Evolutionary conservation across 2,888 invertebrate species (phyloP).

Genomic region (Diloba caeruleocephala): DNA sequence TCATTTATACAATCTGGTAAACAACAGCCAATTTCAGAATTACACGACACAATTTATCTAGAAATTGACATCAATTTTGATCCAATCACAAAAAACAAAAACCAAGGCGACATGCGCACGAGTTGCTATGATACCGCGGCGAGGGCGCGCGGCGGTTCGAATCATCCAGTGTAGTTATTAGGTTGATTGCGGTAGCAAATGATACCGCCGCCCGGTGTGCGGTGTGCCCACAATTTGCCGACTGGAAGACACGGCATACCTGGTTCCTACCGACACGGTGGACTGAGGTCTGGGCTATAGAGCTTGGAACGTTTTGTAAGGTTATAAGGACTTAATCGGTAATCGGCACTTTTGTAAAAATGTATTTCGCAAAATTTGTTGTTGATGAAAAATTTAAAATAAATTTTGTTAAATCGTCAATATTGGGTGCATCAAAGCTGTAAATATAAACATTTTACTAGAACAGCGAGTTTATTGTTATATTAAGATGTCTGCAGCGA

Average conservation of each 20-base stretch:
- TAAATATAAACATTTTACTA: too few relatives aligned
- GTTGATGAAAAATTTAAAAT: too few relatives aligned
- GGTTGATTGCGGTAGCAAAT: conserved; percentile 57
- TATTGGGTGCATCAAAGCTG: too few relatives aligned
- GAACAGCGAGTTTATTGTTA: too few relatives aligned
- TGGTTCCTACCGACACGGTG: conserved; percentile 25
- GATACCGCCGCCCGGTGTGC: conserved; percentile 39
- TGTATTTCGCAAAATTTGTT: too few relatives aligned
- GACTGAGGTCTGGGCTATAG: conserved; percentile 17
- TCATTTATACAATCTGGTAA: not conserved
- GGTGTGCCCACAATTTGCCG: conserved; percentile 42
- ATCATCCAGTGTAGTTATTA: conserved; percentile 53
- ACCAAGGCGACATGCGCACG: conserved; percentile 36
- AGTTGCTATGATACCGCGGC: conserved; percentile 37
- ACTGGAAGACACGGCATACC: conserved; percentile 20
- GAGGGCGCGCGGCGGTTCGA: conserved; percentile 35
- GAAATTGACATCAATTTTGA: conserved; percentile 21
- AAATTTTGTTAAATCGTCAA: too few relatives aligned
- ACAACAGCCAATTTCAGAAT: conserved; percentile 5
- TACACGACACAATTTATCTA: conserved; percentile 26
- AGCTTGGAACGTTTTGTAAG: not conserved
- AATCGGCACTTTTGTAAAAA: too few relatives aligned
- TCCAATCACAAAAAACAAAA: conserved; percentile 22
- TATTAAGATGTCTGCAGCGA: too few relatives aligned
- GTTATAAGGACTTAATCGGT: not conserved